Evolutionary conservation across 2,888 invertebrate genomes (phyloP).

Genomic region (Allolobophora icterica): DNA sequence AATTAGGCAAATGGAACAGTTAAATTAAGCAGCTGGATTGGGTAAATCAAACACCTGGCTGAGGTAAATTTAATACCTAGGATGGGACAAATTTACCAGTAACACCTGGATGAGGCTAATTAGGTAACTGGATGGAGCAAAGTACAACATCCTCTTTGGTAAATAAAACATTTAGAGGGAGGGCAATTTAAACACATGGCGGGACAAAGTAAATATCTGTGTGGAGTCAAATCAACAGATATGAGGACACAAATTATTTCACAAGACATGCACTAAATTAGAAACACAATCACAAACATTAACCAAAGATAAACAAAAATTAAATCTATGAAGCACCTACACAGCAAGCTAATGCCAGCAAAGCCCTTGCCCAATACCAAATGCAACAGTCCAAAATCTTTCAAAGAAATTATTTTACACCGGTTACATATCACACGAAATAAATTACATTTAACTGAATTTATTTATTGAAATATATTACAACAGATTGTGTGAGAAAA

Average conservation of each 20-base stretch:
- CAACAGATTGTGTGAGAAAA: neutral
- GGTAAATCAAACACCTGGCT: neutral
- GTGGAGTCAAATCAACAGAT: neutral
- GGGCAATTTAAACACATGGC: no score
- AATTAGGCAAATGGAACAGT: neutral
- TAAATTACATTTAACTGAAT: neutral
- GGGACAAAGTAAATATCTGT: neutral
- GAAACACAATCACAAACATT: neutral
- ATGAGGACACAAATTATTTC: neutral
- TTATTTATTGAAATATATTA: neutral
- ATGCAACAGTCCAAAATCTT: neutral
- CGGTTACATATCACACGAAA: neutral
- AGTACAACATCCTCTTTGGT: no score
- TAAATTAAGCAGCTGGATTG: no score
- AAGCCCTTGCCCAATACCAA: neutral
- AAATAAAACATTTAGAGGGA: neutral
- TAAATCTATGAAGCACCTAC: neutral
- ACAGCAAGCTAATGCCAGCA: neutral
- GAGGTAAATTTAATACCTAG: no score
- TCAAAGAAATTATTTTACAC: neutral
- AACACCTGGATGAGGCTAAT: no score
- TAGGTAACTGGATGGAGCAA: no score
- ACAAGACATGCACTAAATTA: neutral
- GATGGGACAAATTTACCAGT: no score
- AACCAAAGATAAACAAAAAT: neutral